phyloP scores from a whole-genome alignment of 2,888 invertebrate species.

The Linyphia triangularis region DNA sequence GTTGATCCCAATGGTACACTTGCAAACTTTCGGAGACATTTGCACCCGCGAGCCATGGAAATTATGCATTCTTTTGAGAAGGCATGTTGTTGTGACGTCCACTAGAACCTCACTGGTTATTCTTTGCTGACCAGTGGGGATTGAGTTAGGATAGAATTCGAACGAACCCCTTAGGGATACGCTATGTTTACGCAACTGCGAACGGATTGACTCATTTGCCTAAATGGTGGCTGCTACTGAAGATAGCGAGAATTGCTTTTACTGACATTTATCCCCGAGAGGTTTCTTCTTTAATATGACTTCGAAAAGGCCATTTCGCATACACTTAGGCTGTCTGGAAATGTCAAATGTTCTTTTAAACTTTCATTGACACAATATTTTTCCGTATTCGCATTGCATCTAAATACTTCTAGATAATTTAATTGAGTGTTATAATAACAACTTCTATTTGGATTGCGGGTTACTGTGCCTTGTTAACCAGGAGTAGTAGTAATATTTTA shows the following conservation, averaged over 20 bases:
- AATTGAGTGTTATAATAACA: too few species aligned
- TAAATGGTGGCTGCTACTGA: slow-evolving; percentile 28
- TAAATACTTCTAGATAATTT: too few species aligned
- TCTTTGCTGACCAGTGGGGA: neutral
- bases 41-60: slow-evolving; percentile 36
- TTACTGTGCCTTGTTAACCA: too few species aligned
- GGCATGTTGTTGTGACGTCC: slow-evolving; percentile 25
- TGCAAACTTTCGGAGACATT: slow-evolving; percentile 45
- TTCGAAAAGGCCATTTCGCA: neutral
- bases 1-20: slow-evolving; percentile 42
- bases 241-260: neutral
- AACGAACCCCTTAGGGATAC: neutral
- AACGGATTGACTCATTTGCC: slow-evolving; percentile 13
- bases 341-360: neutral
- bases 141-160: neutral
- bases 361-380: neutral
- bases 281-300: too few species aligned
- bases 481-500: too few species aligned
- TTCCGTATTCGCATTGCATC: neutral
- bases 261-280: neutral
- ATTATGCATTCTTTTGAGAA: slow-evolving; percentile 56
- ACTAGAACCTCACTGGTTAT: neutral
- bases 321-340: neutral
- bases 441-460: too few species aligned
- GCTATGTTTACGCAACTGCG: neutral